These are phyloP conservation scores for Cremastinae sp. DNA, from an alignment of 2,888 invertebrate species.

Conservation along the genomic window DNA sequence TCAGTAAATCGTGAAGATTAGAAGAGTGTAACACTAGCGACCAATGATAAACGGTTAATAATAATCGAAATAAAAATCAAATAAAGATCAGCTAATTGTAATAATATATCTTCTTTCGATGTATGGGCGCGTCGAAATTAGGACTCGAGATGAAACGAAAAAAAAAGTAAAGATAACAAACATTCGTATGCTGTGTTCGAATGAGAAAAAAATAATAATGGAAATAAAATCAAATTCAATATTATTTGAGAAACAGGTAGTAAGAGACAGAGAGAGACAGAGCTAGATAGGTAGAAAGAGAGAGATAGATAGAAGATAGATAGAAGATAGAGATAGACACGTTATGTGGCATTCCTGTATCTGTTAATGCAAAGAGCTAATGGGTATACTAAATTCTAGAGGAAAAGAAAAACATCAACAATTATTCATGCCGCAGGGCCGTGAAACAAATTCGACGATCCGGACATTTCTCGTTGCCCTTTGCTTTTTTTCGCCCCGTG, in stretches of 20 bases:
- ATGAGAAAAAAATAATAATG: constrained; percentile 40
- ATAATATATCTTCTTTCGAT: constrained; percentile 13
- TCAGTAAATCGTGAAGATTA: too few relatives aligned
- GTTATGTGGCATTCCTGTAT: constrained; percentile 78
- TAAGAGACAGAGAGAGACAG: constrained; percentile 57
- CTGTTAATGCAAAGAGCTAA: constrained; percentile 79
- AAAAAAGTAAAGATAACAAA: constrained; percentile 61
- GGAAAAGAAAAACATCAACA: constrained; percentile 79
- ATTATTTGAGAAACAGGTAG: constrained; percentile 61
- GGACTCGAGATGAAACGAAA: constrained; percentile 46
- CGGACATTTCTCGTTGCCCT: constrained; percentile 26
- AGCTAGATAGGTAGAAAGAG: constrained; percentile 58
- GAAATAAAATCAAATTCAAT: constrained; percentile 53
- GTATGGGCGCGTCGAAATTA: constrained; percentile 45
- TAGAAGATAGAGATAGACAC: constrained; percentile 63
- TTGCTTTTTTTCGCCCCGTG: constrained; percentile 18
- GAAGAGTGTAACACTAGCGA: constrained; percentile 18
- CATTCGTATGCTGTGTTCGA: constrained; percentile 62
- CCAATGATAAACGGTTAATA: constrained; percentile 18
- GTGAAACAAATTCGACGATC: constrained; percentile 59
- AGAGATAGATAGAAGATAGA: constrained; percentile 59
- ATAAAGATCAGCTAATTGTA: constrained; percentile 36
- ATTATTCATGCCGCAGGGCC: constrained; percentile 79
- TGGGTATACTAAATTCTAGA: constrained; percentile 75
- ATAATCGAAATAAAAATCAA: constrained; percentile 17